Conservation (phyloP, 2,797 vertebrate species). For the Nothura maculosa region DNA sequence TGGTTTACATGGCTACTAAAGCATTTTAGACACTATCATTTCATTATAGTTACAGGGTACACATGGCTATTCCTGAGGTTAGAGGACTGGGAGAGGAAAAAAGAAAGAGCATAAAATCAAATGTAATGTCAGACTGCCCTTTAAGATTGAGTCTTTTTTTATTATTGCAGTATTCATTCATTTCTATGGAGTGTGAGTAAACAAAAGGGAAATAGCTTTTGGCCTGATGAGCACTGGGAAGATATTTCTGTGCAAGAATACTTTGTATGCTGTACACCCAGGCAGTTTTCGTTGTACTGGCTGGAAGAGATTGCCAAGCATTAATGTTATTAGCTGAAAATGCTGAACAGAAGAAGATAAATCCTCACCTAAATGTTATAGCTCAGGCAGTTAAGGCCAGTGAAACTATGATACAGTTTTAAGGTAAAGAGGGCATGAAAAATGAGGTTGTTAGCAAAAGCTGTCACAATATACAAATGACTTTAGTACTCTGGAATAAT, state of each 20-base stretch:
- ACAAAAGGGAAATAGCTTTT: slow-evolving; percentile 63
- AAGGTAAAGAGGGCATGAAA: neutral
- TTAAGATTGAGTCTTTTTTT: neutral
- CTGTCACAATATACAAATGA: neutral
- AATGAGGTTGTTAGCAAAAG: neutral
- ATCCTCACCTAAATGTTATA: slow-evolving; percentile 11
- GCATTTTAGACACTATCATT: neutral
- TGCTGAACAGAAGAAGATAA: slow-evolving; percentile 48
- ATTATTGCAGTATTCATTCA: slow-evolving; percentile 35
- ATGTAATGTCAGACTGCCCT: neutral
- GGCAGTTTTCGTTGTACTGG: slow-evolving; percentile 43
- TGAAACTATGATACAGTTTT: neutral
- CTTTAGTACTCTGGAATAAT: neutral
- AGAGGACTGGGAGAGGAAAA: neutral
- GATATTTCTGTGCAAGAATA: slow-evolving; percentile 57
- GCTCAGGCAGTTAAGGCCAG: neutral
- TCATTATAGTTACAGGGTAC: neutral
- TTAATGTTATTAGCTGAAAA: slow-evolving; percentile 42
- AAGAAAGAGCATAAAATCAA: neutral
- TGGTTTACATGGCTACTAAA: neutral
- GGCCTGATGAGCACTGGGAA: slow-evolving; percentile 19
- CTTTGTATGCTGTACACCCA: slow-evolving; percentile 58
- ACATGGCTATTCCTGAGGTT: too few species aligned
- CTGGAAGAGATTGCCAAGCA: slow-evolving; percentile 23
- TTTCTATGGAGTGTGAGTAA: slow-evolving; percentile 49